Evolutionary conservation across 2,888 invertebrate species (phyloP).

Genomic region (Gymnosoma rotundatum): DNA sequence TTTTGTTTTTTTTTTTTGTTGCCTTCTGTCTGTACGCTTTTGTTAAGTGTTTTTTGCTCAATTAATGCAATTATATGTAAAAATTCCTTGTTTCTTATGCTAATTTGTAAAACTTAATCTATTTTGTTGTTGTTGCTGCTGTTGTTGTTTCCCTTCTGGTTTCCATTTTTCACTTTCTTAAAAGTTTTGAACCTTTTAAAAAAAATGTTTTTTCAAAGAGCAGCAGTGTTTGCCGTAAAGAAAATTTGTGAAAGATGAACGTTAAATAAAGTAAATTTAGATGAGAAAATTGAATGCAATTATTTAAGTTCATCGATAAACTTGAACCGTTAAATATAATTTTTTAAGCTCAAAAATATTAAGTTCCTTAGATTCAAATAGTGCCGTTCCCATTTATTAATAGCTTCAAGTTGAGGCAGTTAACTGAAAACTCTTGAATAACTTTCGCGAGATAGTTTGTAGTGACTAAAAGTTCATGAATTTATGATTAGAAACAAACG

Average conservation of each 20-base stretch:
- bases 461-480: too few relatives aligned
- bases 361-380: too few relatives aligned
- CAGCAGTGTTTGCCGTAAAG: background rate
- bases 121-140: conserved; percentile 40
- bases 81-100: conserved; percentile 68
- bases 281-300: too few relatives aligned
- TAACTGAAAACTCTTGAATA: too few relatives aligned
- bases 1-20: background rate
- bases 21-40: conserved; percentile 57
- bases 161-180: conserved; percentile 41
- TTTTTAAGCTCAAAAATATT: too few relatives aligned
- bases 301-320: too few relatives aligned
- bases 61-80: conserved; percentile 69
- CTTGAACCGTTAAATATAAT: too few relatives aligned
- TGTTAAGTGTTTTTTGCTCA: conserved; percentile 70
- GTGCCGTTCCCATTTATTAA: too few relatives aligned
- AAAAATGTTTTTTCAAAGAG: background rate
- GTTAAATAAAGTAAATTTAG: background rate
- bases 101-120: conserved; percentile 70
- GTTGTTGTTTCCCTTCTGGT: conserved; percentile 6
- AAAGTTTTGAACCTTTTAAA: conserved; percentile 23
- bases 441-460: too few relatives aligned
- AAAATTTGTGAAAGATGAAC: background rate
- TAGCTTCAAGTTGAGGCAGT: too few relatives aligned
- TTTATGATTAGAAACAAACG: too few relatives aligned